Base-by-base conservation (phyloP, 2,797 vertebrate species). In the Aulostomus chinensis region DNA sequence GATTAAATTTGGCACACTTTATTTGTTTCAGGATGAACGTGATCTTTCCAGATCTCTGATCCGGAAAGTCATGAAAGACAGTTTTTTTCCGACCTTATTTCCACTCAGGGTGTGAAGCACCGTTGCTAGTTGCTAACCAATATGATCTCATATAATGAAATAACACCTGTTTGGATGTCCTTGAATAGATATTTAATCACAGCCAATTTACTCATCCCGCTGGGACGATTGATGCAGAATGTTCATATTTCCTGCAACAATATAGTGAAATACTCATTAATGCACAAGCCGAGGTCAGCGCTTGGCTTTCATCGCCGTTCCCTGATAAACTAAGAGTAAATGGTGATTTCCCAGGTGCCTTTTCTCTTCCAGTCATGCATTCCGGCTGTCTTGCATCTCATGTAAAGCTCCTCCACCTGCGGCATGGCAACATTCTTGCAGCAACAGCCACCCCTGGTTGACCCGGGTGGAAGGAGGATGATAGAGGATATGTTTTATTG, bases 381-480 rank as follows among this genome's bases (percentile, higher is more conserved):
- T 67, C 63, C 61, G 56, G 25, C 69, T n/a, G 35, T 1, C 34
- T 51, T 45, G 43, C 30, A 17, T 51, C 63, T 61, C 62, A 22
- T 55, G 13, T 20, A 28, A 41, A 58, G 68, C 46, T 49, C n/a
- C n/a, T n/a, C n/a, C n/a, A n/a, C n/a, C n/a, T n/a, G n/a, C n/a
- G n/a, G n/a, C n/a, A 78, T 78, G 75, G 80, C 56, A 78, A 62
- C 81, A 66, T 62, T 50, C 58, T 31, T 62, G 50, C 66, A 61
- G 73, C 71, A 73, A 64, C 68, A 72, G 76, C 67, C 34, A 67
- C 47, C 51, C 52, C 28, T 51, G 56, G 45, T 68, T 71, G n/a
- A 49, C 32, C 78, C 62, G 36, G 26, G 41, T 8, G n/a, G 59
- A 60, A 68, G 43, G 49, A 56, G 51, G 50, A 12, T 21, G 49